Percentiles rank a stretch among this genome's conserved stretches.
Conservation (phyloP, 2,888 invertebrate genomes). For the Agrochola lota region DNA sequence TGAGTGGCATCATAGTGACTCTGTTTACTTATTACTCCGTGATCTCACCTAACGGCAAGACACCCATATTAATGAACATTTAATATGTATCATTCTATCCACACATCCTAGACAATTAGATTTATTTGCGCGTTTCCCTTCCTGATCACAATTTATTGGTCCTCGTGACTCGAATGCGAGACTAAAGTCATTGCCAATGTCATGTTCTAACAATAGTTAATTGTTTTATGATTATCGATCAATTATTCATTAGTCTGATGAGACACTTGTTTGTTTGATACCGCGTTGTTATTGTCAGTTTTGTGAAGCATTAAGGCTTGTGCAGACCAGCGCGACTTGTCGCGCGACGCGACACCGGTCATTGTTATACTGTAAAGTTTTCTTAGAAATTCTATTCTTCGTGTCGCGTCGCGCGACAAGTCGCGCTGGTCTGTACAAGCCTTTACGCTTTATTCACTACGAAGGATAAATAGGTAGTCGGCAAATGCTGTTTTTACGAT, state of each 20-base stretch:
- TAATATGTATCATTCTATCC: constrained; percentile 30
- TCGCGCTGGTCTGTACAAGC: too few species aligned
- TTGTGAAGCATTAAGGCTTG: not conserved
- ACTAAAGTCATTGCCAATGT: constrained; percentile 52
- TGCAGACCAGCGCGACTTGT: too few species aligned
- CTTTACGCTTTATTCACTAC: not conserved
- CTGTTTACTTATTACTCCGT: constrained; percentile 18
- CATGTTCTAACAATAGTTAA: constrained; percentile 66
- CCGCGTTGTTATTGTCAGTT: constrained; percentile 41
- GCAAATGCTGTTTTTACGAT: not conserved
- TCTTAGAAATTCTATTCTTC: too few species aligned
- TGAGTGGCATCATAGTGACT: not conserved
- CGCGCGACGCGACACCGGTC: too few species aligned
- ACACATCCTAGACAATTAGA: constrained; percentile 42
- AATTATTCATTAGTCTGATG: constrained; percentile 63
- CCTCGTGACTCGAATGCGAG: constrained; percentile 65
- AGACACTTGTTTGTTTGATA: constrained; percentile 51
- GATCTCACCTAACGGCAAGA: constrained; percentile 10
- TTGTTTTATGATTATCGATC: constrained; percentile 62
- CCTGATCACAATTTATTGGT: constrained; percentile 67
- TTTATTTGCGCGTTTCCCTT: constrained; percentile 64
- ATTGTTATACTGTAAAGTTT: too few species aligned
- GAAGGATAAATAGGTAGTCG: not conserved
- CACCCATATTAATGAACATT: constrained; percentile 51
- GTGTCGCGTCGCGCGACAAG: too few species aligned